Evolutionary conservation across 2,113 vertebrate genomes (phyloP).

Genomic region (Tetrao urogallus): DNA sequence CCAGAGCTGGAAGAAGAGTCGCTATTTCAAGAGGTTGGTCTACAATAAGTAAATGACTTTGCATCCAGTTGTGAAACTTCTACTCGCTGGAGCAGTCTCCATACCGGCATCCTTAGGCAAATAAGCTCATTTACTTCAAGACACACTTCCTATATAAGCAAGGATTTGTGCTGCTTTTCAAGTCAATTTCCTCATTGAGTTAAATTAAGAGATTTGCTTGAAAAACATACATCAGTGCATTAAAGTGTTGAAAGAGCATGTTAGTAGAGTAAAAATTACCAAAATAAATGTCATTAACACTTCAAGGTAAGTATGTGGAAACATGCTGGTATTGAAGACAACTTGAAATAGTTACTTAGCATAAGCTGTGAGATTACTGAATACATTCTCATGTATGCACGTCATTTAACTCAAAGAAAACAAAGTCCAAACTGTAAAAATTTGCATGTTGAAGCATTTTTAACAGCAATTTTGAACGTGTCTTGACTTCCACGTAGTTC

Average conservation of each 20-base stretch:
- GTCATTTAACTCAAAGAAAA: slow-evolving; percentile 51
- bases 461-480: slow-evolving; percentile 4
- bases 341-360: slow-evolving; percentile 52
- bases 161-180: slow-evolving; percentile 70
- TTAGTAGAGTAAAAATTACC: slow-evolving; percentile 49
- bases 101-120: slow-evolving; percentile 26
- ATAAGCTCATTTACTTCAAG: slow-evolving; percentile 64
- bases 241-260: slow-evolving; percentile 45
- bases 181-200: slow-evolving; percentile 50
- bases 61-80: slow-evolving; percentile 33
- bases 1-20: not conserved
- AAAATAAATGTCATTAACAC: slow-evolving; percentile 55
- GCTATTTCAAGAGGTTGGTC: slow-evolving; percentile 19
- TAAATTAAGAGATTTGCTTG: slow-evolving; percentile 59
- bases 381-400: slow-evolving; percentile 31
- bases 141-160: slow-evolving; percentile 46
- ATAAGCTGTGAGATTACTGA: slow-evolving; percentile 49
- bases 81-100: slow-evolving; percentile 33
- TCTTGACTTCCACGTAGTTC: slow-evolving; percentile 16
- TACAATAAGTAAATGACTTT: slow-evolving; percentile 41
- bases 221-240: slow-evolving; percentile 29
- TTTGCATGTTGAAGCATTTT: slow-evolving; percentile 45
- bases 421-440: slow-evolving; percentile 36
- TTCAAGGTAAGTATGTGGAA: slow-evolving; percentile 40
- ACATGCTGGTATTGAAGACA: slow-evolving; percentile 35